Evolutionary conservation across 2,888 invertebrate species (phyloP), one percentile per base, ranked within the genome.

Genomic region (Unio pictorum): DNA sequence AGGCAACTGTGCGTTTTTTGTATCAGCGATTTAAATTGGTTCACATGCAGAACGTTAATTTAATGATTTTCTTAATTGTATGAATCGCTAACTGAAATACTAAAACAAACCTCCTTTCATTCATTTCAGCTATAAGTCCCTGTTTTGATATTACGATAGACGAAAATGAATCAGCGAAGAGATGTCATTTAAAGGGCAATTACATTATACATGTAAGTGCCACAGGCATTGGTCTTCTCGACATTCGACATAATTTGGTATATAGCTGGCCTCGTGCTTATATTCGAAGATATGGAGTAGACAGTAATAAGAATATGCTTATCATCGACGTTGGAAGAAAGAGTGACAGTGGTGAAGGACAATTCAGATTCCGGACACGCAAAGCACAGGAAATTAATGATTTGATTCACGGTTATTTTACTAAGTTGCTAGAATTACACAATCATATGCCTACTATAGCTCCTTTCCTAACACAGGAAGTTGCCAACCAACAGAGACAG

Each of bases 301-400:
- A 74, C 20, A 76, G 71, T 61, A 67, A 70, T 60, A 61, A 64
- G 45, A n/a, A 5, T 15, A 23, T 72, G 30, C 85, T 86, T 69
- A 81, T 84, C 8, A 82, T 89, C 71, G 85, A 88, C 73, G 84
- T 87, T 58, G 89, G 89, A 2, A 74, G 88, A 57, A 87, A 85
- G 61, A 87, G 88, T 74, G 68, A 76, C 8, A 84, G 87, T 66
- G 88, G 88, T 23, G 84, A 73, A 60, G 83, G 82, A 6, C 62
- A 71, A 34, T 74, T 83, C 55, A 65, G 57, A n/a, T 78, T 80
- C 67, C 55, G 62, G 20, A 78, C 81, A 2, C 55, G 55, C 5
- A 71, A 74, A 54, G 76, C 75, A 23, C 61, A 67, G 5, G 30
- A 28, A 7, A 76, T 83, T 18, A 67, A 74, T 61, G 69, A 76